Conservation (phyloP, 2,888 invertebrate genomes). For the Ryuthela nishihirai region DNA sequence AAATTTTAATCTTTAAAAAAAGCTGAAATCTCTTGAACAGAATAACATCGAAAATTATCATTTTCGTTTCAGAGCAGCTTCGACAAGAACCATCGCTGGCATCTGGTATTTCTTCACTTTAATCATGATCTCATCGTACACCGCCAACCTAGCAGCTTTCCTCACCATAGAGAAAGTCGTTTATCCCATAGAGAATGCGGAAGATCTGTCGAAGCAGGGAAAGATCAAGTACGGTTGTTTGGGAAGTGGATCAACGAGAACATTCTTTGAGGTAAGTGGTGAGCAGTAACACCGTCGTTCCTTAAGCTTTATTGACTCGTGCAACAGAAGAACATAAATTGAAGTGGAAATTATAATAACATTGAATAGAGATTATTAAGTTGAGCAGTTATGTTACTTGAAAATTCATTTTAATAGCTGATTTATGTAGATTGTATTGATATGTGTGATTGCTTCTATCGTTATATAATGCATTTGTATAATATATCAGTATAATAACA, state of each 20-base stretch:
- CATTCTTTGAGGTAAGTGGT: conserved; percentile 81
- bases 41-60: not conserved
- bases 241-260: conserved; percentile 84
- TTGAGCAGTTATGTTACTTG: no score
- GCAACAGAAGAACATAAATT: no score
- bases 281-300: no score
- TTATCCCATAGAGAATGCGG: conserved; percentile 87
- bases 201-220: conserved; percentile 93
- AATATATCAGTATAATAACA: no score
- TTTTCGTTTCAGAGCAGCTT: conserved; percentile 65
- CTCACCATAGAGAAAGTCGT: conserved; percentile 70
- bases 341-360: no score
- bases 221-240: conserved; percentile 95
- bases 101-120: conserved; percentile 92
- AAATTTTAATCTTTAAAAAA: not conserved
- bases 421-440: no score
- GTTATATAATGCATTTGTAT: no score
- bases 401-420: no score
- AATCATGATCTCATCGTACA: conserved; percentile 95
- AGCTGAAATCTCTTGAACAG: not conserved
- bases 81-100: conserved; percentile 81
- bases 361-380: no score
- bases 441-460: no score
- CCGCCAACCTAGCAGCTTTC: conserved; percentile 88
- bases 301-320: no score